Conservation (phyloP, 64 coral and sea anemone genomes). For the Montipora sp. region DNA sequence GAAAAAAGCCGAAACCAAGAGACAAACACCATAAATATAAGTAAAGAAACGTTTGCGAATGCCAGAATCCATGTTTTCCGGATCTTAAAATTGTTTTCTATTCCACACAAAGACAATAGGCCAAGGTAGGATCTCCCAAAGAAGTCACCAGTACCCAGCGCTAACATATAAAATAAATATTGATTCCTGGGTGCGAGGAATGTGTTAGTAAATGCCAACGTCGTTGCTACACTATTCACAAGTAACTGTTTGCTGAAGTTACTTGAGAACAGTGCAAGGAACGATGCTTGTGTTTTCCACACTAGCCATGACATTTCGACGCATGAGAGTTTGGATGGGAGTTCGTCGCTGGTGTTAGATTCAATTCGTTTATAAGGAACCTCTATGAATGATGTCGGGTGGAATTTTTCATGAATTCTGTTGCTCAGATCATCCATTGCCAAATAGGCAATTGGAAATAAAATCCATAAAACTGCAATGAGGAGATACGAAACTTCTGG, state of each 20-base stretch:
- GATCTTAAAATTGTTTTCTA: background rate
- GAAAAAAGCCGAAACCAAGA: slow-evolving; percentile 17
- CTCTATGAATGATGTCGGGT: background rate
- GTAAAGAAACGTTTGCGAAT: background rate
- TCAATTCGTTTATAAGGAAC: background rate
- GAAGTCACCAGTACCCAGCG: background rate
- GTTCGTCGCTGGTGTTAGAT: background rate
- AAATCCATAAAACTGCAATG: background rate
- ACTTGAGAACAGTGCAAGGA: background rate
- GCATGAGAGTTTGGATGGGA: background rate
- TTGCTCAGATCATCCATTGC: background rate
- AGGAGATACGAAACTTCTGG: background rate
- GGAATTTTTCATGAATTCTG: background rate
- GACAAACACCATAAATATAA: background rate
- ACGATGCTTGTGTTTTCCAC: background rate
- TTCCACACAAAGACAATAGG: background rate
- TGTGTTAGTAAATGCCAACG: background rate
- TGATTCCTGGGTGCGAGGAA: slow-evolving; percentile 5
- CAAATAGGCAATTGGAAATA: background rate
- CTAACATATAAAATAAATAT: slow-evolving; percentile 7
- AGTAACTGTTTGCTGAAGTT: background rate
- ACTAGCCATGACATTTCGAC: background rate
- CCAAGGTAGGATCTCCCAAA: slow-evolving; percentile 8
- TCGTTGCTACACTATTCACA: background rate
- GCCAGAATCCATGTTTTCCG: background rate